Percentiles rank a stretch among this genome's conserved stretches.
Conservation (phyloP, 2,888 invertebrate species). For the Danaus chrysippus region DNA sequence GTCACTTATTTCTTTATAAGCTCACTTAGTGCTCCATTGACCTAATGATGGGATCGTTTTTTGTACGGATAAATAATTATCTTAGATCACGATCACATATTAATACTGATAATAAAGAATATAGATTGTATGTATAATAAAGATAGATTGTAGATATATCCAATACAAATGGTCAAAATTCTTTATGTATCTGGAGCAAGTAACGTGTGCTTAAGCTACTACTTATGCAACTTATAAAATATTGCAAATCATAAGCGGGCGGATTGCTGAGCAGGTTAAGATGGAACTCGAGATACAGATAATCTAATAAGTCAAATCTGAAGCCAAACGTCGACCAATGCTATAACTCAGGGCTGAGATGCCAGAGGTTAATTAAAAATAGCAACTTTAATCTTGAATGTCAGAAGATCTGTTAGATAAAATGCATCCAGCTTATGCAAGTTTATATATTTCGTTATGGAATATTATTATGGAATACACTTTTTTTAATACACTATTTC, state of each 20-base stretch:
- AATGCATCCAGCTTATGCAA: slow-evolving; percentile 55
- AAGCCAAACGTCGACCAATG: slow-evolving; percentile 66
- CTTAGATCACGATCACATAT: not conserved
- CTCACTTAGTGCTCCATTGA: not conserved
- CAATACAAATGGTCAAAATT: slow-evolving; percentile 56
- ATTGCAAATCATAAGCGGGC: slow-evolving; percentile 67
- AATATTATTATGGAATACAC: slow-evolving; percentile 1
- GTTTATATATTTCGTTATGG: slow-evolving; percentile 14
- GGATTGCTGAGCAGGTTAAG: slow-evolving; percentile 50
- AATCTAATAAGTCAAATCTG: slow-evolving; percentile 78
- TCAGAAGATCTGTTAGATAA: slow-evolving; percentile 65
- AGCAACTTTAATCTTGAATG: slow-evolving; percentile 71
- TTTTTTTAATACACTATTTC: not conserved
- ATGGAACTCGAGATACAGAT: slow-evolving; percentile 71
- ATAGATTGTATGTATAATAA: slow-evolving; percentile 5
- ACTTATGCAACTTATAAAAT: slow-evolving; percentile 70
- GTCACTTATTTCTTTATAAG: not conserved
- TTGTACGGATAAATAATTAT: not conserved
- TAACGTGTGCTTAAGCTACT: slow-evolving; percentile 52
- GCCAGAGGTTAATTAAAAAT: slow-evolving; percentile 79
- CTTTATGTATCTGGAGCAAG: slow-evolving; percentile 54
- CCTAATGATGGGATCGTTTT: not conserved
- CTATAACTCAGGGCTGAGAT: slow-evolving; percentile 72
- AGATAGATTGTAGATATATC: slow-evolving; percentile 36
- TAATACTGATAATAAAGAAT: slow-evolving; percentile 8